These are phyloP conservation scores for Ceriagrion tenellum DNA, from an alignment of 2,888 invertebrate species.

Conservation along the genomic window DNA sequence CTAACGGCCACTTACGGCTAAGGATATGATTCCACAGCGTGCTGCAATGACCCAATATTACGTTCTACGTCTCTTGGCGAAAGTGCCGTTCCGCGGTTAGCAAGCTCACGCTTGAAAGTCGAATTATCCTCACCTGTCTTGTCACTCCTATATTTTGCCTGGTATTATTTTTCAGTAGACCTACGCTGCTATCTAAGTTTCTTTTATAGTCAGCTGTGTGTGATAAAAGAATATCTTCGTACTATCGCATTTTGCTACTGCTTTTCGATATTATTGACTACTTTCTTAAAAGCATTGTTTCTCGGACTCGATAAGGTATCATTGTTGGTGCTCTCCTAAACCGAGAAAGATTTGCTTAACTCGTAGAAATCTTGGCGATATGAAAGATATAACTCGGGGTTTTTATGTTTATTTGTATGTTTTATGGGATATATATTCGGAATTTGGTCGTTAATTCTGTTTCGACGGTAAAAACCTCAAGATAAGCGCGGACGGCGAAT, in stretches of 20 bases:
- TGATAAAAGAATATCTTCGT: neutral
- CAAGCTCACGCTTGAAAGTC: neutral
- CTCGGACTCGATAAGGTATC: neutral
- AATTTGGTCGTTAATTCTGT: too few relatives aligned
- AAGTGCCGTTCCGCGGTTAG: neutral
- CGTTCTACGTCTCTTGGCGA: neutral
- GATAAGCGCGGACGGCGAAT: too few relatives aligned
- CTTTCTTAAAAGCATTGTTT: neutral
- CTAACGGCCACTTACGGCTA: neutral
- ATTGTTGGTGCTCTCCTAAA: too few relatives aligned
- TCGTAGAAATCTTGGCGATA: too few relatives aligned
- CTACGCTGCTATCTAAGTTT: too few relatives aligned
- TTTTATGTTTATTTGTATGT: too few relatives aligned
- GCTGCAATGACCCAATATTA: neutral
- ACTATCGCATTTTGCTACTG: neutral
- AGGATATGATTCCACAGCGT: neutral
- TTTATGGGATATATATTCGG: too few relatives aligned
- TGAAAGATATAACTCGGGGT: too few relatives aligned
- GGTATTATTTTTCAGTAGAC: neutral
- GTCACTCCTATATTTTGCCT: neutral
- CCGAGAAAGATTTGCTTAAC: too few relatives aligned
- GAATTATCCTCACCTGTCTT: neutral
- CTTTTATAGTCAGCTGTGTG: neutral
- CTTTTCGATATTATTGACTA: neutral
- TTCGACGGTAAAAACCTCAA: too few relatives aligned